Evolutionary conservation across 2,888 invertebrate genomes (phyloP), one percentile per base, ranked within the genome.

Genomic region (Ochropleura leucogaster): DNA sequence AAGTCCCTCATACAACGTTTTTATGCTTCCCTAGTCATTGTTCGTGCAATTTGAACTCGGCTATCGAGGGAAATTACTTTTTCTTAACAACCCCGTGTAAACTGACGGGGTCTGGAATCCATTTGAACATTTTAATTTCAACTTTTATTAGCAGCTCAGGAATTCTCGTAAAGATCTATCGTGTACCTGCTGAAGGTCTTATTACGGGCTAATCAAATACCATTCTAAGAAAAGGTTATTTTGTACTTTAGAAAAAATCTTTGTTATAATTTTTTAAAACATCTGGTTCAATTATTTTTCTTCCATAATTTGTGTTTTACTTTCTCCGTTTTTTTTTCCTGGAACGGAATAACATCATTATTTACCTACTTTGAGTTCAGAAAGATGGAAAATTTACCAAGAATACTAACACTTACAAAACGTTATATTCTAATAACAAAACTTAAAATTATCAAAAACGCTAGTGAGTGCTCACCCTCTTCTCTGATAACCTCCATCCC

Each of bases 21-120:
- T 79, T 72, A 72, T 74, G 63, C 53, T 70, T 62, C 74, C 57
- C 65, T 63, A 74, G 67, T 72, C 74, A 82, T 82, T 82, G 83
- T 72, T 80, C 49, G 44, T 59, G 49, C 60, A 78, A 79, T 86
- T 81, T 82, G 75, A 74, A 75, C 68, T 72, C 68, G 62, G 72
- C 79, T 81, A 84, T 84, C 85, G 65, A 80, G 83, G 82, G 87
- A 88, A 88, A 88, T 88, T 84, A 87, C 89, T 79, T 84, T 87
- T 80, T 80, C 71, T 82, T 76, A 80, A 85, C 53, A 85, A 74
- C 57, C 63, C 63, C 71, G 60, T 77, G 74, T 72, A 78, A 80
- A 74, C 67, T 70, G 69, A 74, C 70, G 68, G 62, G 46, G 64
- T 46, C 66, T 68, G 72, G 59, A 76, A 77, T 80, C 67, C 75